phyloP scores from a whole-genome alignment of 2,888 invertebrate species.

The Drosophila neonasuta region DNA sequence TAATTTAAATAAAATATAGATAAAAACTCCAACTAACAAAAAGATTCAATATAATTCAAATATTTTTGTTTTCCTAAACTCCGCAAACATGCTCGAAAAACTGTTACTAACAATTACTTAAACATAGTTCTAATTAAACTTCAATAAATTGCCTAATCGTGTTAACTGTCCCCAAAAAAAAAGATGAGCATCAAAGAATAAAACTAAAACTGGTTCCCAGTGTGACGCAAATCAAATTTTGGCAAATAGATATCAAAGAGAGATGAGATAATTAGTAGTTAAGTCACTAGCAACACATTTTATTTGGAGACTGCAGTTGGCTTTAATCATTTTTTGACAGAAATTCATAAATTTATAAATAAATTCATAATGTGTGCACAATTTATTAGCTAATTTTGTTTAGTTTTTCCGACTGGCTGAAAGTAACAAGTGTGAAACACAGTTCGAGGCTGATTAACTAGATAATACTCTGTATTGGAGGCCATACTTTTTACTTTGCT shows the following conservation, averaged over 20 bases:
- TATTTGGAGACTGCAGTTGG: not conserved
- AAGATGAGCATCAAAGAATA: not conserved
- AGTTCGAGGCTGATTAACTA: not conserved
- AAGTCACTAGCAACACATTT: not conserved
- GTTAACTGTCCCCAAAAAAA: conserved; percentile 2
- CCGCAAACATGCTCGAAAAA: not conserved
- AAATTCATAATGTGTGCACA: conserved; percentile 9
- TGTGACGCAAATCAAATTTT: conserved; percentile 30
- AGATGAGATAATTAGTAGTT: conserved; percentile 1
- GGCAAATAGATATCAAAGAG: not conserved
- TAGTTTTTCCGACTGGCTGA: not conserved
- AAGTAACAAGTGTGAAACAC: conserved; percentile 11
- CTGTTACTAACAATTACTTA: not conserved
- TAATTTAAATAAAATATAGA: too few species aligned
- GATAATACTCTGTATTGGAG: not conserved
- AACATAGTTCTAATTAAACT: not conserved
- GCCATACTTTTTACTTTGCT: not conserved
- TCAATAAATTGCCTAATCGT: not conserved
- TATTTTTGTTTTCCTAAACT: too few species aligned
- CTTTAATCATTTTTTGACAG: not conserved
- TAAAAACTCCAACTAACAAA: too few species aligned
- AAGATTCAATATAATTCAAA: too few species aligned
- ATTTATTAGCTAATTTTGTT: conserved; percentile 4
- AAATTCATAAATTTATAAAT: conserved; percentile 1
- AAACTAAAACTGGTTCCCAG: not conserved